Conservation (phyloP, 1,140 invertebrate species). For the Magallana ariakensis region DNA sequence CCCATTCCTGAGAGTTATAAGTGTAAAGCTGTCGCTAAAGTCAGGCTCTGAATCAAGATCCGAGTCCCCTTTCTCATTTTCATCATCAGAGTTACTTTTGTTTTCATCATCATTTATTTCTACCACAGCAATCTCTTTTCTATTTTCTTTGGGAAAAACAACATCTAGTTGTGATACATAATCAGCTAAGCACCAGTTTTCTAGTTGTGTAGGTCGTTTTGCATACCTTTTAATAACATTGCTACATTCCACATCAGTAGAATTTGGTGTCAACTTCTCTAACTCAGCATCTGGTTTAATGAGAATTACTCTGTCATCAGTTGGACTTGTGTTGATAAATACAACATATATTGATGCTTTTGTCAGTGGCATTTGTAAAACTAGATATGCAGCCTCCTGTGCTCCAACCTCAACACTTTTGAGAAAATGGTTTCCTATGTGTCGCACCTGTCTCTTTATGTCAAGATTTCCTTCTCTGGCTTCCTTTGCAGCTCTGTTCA, state of each 20-base stretch:
- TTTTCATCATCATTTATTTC: conserved; percentile 37
- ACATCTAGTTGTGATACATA: background rate
- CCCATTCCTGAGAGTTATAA: conserved; percentile 48
- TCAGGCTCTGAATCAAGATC: background rate
- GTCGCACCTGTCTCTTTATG: conserved; percentile 13
- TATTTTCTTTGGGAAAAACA: conserved; percentile 19
- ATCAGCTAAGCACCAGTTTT: too few relatives aligned
- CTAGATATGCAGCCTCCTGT: conserved; percentile 53
- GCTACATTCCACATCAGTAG: conserved; percentile 15
- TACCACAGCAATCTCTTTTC: background rate
- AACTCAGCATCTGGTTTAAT: conserved; percentile 20
- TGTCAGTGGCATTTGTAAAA: conserved; percentile 55
- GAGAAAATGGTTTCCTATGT: conserved; percentile 47
- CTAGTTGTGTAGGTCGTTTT: background rate
- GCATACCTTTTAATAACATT: background rate
- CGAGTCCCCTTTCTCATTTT: background rate
- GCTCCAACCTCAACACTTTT: conserved; percentile 51
- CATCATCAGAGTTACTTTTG: background rate
- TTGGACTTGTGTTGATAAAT: conserved; percentile 58
- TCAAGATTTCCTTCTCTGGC: too few relatives aligned
- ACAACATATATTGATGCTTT: conserved; percentile 46
- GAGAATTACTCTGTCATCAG: conserved; percentile 27
- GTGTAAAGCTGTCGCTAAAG: background rate
- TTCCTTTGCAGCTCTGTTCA: background rate
- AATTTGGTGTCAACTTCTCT: conserved; percentile 9